Conservation (phyloP, 2,113 vertebrate species). For the Fulica atra region DNA sequence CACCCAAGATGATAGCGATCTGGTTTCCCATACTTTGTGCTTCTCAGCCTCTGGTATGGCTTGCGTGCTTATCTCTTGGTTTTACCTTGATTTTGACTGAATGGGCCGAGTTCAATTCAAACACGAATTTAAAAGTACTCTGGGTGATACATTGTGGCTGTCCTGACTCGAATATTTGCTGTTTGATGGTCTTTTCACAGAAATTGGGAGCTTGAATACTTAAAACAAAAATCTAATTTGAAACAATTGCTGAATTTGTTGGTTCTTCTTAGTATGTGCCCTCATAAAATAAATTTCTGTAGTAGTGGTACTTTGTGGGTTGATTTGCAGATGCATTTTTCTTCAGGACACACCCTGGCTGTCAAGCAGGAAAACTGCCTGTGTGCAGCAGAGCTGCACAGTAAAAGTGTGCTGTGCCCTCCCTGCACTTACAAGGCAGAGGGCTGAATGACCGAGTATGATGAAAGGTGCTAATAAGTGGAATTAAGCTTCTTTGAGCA, state of each 20-base stretch:
- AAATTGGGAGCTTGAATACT: not conserved
- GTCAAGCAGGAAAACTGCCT: not conserved
- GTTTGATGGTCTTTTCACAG: not conserved
- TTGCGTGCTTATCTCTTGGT: not conserved
- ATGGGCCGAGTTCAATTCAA: not conserved
- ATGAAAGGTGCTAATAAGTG: not conserved
- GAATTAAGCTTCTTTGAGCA: not conserved
- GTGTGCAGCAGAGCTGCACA: not conserved
- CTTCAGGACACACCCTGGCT: not conserved
- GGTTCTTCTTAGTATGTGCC: not conserved
- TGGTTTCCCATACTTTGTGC: not conserved
- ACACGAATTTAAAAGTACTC: not conserved
- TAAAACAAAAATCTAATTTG: not conserved
- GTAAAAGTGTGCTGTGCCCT: not conserved
- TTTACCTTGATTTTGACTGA: not conserved
- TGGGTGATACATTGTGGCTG: not conserved
- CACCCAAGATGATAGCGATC: not conserved
- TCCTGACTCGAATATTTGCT: not conserved
- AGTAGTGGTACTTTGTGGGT: not conserved
- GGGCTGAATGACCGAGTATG: not conserved
- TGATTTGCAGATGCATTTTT: not conserved
- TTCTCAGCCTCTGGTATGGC: not conserved
- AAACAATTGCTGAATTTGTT: not conserved
- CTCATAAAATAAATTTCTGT: not conserved
- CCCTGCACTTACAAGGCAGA: not conserved